Evolutionary conservation across 1,140 invertebrate genomes (phyloP), one percentile per base, ranked within the genome.

Genomic region (Drosophila pallidifrons): DNA sequence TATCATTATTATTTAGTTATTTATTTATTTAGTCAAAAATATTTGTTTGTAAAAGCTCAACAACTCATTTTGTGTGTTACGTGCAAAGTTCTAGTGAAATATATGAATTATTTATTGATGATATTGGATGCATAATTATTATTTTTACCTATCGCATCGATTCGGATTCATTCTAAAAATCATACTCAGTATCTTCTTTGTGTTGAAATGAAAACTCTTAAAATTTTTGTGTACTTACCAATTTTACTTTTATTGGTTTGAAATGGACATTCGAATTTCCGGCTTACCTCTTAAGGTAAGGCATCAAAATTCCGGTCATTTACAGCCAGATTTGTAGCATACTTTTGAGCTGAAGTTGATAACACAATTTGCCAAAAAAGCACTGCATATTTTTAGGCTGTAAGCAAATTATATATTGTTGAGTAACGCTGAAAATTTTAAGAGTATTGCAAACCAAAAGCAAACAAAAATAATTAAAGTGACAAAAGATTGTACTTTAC

Each of bases 71-170:
- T 65, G 52, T 52, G 67, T 55, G 70, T 81, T 74, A 66, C 87
- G 76, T 79, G 80, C 75, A 77, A 85, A 51, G 49, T 75, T 73
- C 25, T 83, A 88, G 82, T 67, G 20, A 88, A 89, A 87, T 87
- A 88, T 67, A 78, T 83, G 64, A 88, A 60, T 78, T 88, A 89
- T 88, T 88, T 89, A 88, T 88, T 89, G 78, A 85, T 77, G 4
- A 43, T 43, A 43, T 43, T 8, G 20, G 20, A 0, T 25, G 20
- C 3, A 10, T 38, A 7, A 38, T 38, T 66, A 43, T 51, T 35
- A 35, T 51, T 51, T 25, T 25, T 25, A 25, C 0, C 20, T 25
- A 25, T 25, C 20, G 3, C 20, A 25, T 25, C 20, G 20, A 25
- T 25, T 25, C 20, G 20, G 20, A 25, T 25, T 25, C 0, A 20